Base-by-base conservation (phyloP, 2,888 invertebrate species). In the Argyresthia goedartella region DNA sequence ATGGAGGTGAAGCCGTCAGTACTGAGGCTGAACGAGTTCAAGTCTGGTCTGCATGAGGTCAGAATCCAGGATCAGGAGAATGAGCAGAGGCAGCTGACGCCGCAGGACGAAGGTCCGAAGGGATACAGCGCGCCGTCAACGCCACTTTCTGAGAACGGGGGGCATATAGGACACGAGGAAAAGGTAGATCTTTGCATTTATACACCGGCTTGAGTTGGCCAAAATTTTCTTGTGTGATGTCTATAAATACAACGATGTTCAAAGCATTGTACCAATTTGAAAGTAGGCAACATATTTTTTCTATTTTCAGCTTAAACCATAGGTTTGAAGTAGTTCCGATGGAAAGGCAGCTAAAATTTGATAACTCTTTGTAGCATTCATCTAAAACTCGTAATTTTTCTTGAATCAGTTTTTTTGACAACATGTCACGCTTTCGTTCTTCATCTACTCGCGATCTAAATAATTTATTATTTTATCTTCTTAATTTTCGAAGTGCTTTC, bases 41-140 rank as follows among this genome's bases (percentile, higher is more conserved):
- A 87, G 65, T 76, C 65, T 59, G 81, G 81, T 52, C 67, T 87
- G 49, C 87, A 87, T 56, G 87, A 87, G 34, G 66, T 87, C 55
- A 74, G 87, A 58, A 62, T 71, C 25, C 79, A 70, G 50, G 86
- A 85, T 36, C 86, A 87, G 54, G 87, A 87, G 61, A 86, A 87
- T 14, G 51, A 56, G 9, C 86, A 85, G 34, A 69, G 86, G 55
- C 85, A 84, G 56, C 69, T 85, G 73, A 82, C 82, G 0, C 81
- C 85, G 7, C 87, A 87, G 33, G 87, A 87, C 53, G 82, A 85
- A 8, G 82, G 81, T 39, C 80, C 73, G 0, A 87, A 87, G 55
- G 87, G 85, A 42, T 87, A 87, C 67, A 87, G 87, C 63, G 87
- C 87, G 1, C 87, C 87, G 0, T 87, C 87, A 0, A 87, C 87